Conservation (phyloP, 2,113 vertebrate genomes). For the Galemys pyrenaicus region DNA sequence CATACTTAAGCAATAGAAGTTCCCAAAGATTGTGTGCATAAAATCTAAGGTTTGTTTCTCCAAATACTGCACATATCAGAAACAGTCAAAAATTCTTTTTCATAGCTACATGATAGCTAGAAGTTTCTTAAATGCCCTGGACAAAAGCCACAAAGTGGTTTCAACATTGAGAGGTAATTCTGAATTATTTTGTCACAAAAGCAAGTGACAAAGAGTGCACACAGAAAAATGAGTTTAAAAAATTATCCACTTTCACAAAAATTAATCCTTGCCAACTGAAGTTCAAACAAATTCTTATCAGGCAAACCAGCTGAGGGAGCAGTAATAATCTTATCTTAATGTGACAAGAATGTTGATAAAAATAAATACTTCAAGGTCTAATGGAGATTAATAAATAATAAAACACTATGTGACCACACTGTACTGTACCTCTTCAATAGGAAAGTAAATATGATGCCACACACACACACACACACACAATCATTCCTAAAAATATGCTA, state of each 20-base stretch:
- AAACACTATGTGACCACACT: background rate
- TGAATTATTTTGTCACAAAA: background rate
- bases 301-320: constrained; percentile 4
- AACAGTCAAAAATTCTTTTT: background rate
- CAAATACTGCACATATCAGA: background rate
- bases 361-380: background rate
- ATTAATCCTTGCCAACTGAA: background rate
- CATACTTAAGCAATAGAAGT: background rate
- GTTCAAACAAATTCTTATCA: constrained; percentile 53
- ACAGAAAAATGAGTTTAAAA: background rate
- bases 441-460: background rate
- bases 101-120: background rate
- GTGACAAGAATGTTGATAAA: constrained; percentile 58
- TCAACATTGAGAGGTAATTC: background rate
- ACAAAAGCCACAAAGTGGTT: background rate
- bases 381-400: background rate
- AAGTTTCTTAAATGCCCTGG: background rate
- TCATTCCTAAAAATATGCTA: background rate
- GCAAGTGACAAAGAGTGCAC: background rate
- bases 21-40: background rate
- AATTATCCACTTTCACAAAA: background rate
- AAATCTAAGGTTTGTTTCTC: background rate
- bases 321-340: constrained; percentile 59
- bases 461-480: background rate
- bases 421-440: background rate